Evolutionary conservation across 2,888 invertebrate species (phyloP), one percentile per base, ranked within the genome.

Genomic region (Allophyes oxyacanthae): DNA sequence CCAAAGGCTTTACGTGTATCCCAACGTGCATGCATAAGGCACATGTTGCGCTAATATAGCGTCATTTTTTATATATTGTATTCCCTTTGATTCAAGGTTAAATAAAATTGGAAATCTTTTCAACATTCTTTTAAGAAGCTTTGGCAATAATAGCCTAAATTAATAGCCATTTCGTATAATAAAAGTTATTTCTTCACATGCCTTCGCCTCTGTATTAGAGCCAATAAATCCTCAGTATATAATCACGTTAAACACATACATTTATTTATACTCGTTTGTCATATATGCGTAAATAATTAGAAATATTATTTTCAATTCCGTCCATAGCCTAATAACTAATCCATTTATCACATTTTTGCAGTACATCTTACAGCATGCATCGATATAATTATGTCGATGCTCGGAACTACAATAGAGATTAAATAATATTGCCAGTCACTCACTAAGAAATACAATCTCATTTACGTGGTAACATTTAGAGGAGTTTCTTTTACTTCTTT

Each of bases 401-500:
- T 60, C n/a, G 46, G 34, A 58, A 67, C 49, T 72, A 45, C 43
- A 44, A 64, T 57, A 56, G 30, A 48, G 33, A 38, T 66, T 54
- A 64, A 20, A 20, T 44, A 55, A 48, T 51, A 40, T 61, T 52
- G 25, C 48, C 51, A 49, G 57, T 64, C 48, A 59, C 34, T 51
- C 48, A 45, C 42, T 42, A 59, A 60, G 48, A 33, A 32, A 37
- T 53, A 46, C 3, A 50, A 55, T 54, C 42, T 58, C 30, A 51
- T 62, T 74, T 81, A 85, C 61, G 78, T 77, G 45, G 71, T 72
- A 43, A 87, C 87, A 63, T 78, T 91, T 33, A 89, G 66, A n/a
- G 89, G 80, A 26, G 87, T 90, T 77, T 91, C 91, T 72, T 90
- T 91, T 7, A 78, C 54, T 46, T 89, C 88, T 80, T 87, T 90